phyloP scores from a whole-genome alignment of 2,113 vertebrate species.

The Puma concolor region DNA sequence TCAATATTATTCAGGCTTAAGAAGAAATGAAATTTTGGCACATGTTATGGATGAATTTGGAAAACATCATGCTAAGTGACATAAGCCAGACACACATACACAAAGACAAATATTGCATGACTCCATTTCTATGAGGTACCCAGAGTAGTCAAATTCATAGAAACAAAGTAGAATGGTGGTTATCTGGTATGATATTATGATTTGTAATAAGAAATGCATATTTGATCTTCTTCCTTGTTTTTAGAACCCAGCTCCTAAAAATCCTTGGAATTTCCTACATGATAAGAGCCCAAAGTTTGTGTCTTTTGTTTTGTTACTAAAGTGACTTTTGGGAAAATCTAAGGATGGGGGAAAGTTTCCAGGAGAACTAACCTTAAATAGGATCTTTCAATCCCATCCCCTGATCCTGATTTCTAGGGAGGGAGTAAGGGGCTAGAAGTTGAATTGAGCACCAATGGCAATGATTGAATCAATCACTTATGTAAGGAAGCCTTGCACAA shows the following conservation, averaged over 20 bases:
- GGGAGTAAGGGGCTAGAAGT: background rate
- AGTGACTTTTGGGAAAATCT: background rate
- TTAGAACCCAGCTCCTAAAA: background rate
- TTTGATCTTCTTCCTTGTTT: background rate
- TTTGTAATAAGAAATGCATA: background rate
- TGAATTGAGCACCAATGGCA: too few relatives aligned
- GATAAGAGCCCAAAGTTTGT: background rate
- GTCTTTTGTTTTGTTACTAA: background rate
- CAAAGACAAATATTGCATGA: background rate
- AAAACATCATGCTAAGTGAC: background rate
- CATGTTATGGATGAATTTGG: rapidly evolving
- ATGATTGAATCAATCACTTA: background rate
- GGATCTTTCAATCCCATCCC: background rate
- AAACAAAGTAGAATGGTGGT: background rate
- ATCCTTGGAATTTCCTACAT: background rate
- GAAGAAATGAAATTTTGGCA: background rate
- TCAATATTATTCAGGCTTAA: background rate
- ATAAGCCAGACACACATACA: background rate
- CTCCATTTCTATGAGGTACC: background rate
- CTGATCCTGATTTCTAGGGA: background rate
- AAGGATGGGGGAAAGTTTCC: background rate
- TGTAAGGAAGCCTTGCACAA: background rate
- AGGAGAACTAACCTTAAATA: background rate
- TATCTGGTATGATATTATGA: background rate
- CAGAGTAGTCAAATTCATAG: background rate